phyloP scores from a whole-genome alignment of 2,113 vertebrate genomes.

The Megaceryle maxima region DNA sequence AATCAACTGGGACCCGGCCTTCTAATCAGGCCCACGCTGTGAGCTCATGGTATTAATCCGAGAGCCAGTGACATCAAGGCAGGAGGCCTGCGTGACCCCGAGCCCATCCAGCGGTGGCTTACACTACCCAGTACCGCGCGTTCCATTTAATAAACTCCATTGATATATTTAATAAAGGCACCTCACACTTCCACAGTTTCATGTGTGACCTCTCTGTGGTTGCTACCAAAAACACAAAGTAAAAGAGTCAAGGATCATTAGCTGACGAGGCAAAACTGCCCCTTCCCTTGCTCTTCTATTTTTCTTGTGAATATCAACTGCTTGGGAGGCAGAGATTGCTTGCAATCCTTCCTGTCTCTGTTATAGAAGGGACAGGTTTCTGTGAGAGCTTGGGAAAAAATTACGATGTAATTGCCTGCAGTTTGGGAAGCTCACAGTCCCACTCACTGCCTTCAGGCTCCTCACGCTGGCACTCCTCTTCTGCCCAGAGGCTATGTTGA shows the following conservation, averaged over 20 bases:
- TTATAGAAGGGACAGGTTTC: neutral
- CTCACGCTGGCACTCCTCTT: neutral
- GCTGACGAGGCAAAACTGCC: conserved; percentile 32
- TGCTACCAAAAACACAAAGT: conserved; percentile 29
- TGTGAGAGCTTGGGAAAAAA: neutral
- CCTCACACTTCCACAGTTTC: conserved; percentile 2
- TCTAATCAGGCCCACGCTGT: conserved; percentile 17
- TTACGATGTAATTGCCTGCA: neutral
- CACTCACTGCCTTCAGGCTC: neutral
- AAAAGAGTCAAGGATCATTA: conserved; percentile 43
- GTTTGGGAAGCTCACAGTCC: neutral
- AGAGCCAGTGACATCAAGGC: neutral
- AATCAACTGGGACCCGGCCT: neutral
- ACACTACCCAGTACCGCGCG: neutral
- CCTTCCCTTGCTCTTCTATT: conserved; percentile 2
- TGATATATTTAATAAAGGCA: neutral
- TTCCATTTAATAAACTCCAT: conserved; percentile 11
- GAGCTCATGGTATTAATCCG: neutral
- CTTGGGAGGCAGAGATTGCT: neutral
- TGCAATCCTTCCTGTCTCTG: neutral
- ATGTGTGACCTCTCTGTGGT: conserved; percentile 35
- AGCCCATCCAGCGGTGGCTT: neutral
- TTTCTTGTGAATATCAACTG: neutral
- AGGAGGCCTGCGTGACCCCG: neutral
- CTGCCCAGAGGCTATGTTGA: neutral